A percentile compares a stretch with the other conserved stretches of the same genome.
Evolutionary conservation across 2,797 vertebrate genomes (phyloP).

Genomic region (Forpus xanthops): DNA sequence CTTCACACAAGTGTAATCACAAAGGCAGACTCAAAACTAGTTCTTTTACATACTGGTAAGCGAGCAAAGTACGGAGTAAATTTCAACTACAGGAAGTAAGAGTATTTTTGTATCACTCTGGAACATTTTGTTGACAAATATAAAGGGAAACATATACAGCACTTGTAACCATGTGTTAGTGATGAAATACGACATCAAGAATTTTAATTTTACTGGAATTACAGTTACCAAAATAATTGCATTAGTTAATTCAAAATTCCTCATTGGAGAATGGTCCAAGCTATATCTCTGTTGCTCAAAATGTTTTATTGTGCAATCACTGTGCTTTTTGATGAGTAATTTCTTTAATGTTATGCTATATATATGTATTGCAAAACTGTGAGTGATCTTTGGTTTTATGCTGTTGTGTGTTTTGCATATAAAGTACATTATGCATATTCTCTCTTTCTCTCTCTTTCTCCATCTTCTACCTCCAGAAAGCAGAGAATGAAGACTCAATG

Average conservation of each 20-base stretch:
- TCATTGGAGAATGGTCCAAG: conserved; percentile 56
- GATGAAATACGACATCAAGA: conserved; percentile 56
- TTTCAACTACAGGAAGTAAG: background rate
- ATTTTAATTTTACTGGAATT: conserved; percentile 70
- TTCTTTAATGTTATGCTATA: conserved; percentile 69
- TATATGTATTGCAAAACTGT: conserved; percentile 56
- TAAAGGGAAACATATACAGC: conserved; percentile 25
- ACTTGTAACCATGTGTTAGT: conserved; percentile 39
- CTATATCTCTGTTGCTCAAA: conserved; percentile 65
- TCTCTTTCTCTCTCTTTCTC: background rate
- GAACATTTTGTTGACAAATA: conserved; percentile 47
- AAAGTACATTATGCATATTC: conserved; percentile 41
- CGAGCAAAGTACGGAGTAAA: background rate
- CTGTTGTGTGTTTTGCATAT: conserved; percentile 41
- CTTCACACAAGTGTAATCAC: background rate
- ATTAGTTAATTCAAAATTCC: conserved; percentile 70
- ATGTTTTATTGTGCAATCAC: conserved; percentile 65
- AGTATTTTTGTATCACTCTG: background rate
- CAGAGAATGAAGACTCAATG: background rate
- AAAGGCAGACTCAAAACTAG: background rate
- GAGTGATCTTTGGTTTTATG: conserved; percentile 46
- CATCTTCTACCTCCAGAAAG: background rate
- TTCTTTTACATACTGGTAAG: background rate
- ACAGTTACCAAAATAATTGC: conserved; percentile 66
- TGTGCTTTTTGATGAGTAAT: conserved; percentile 59